Evolutionary conservation across 2,888 invertebrate species (phyloP).

Genomic region (Chaetogeoica ovagalla): DNA sequence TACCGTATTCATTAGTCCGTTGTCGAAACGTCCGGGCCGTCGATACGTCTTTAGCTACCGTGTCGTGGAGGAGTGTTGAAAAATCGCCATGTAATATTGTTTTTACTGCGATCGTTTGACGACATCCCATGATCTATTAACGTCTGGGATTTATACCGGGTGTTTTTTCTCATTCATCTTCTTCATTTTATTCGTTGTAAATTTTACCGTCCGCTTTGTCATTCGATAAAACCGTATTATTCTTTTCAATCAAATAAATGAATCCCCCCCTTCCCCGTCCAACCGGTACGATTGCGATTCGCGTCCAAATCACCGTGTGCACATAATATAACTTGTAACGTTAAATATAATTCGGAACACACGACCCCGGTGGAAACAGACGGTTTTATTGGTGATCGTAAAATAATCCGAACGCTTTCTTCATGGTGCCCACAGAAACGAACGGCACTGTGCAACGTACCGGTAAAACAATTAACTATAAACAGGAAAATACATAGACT

Average conservation of each 20-base stretch:
- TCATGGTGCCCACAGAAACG: too few relatives aligned
- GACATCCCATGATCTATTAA: background rate
- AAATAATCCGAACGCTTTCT: constrained; percentile 1
- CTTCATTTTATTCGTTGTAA: background rate
- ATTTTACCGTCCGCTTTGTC: constrained; percentile 2
- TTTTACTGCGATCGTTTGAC: constrained; percentile 19
- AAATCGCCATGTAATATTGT: constrained; percentile 1
- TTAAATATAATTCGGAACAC: constrained; percentile 13
- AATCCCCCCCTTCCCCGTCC: background rate
- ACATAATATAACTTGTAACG: background rate
- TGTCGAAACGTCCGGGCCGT: background rate
- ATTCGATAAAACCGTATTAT: constrained; percentile 23
- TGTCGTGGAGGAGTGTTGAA: background rate
- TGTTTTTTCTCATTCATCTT: too few relatives aligned
- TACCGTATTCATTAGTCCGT: too few relatives aligned
- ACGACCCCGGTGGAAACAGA: too few relatives aligned
- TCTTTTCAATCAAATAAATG: constrained; percentile 49
- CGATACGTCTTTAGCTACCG: background rate
- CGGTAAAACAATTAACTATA: constrained; percentile 11
- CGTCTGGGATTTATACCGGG: background rate
- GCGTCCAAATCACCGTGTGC: background rate
- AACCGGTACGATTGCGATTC: background rate
- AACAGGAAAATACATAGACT: background rate
- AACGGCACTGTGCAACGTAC: too few relatives aligned
- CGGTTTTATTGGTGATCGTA: constrained; percentile 11